A percentile compares a stretch with the other conserved stretches of the same genome.
Evolutionary conservation across 2,113 vertebrate species (phyloP).

Genomic region (Lophotis ruficrista): DNA sequence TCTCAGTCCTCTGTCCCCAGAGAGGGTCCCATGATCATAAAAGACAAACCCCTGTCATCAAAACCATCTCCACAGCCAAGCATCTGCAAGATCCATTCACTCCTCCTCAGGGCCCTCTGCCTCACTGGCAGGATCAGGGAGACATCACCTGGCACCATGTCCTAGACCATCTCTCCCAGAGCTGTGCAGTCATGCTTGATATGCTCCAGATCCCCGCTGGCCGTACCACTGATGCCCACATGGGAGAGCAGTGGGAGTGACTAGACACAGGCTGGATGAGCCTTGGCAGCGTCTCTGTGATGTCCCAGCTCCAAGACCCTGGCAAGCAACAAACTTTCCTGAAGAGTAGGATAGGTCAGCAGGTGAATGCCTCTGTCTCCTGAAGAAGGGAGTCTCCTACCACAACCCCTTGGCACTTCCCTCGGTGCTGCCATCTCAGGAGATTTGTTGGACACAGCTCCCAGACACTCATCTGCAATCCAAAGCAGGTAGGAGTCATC

Average conservation of each 20-base stretch:
- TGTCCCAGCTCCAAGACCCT: not conserved
- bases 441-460: not conserved
- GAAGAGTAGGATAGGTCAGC: not conserved
- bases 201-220: not conserved
- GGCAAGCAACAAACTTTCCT: not conserved
- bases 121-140: not conserved
- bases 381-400: not conserved
- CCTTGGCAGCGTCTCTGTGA: too few relatives aligned
- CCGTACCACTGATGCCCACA: not conserved
- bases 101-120: not conserved
- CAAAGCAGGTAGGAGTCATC: not conserved
- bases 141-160: not conserved
- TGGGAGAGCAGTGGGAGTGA: not conserved
- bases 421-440: not conserved
- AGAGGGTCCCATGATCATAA: not conserved
- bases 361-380: too few relatives aligned
- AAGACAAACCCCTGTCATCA: not conserved
- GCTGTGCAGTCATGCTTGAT: not conserved
- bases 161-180: not conserved
- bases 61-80: not conserved
- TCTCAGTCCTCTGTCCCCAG: not conserved
- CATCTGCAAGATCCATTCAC: not conserved
- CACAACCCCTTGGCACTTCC: not conserved
- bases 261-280: not conserved
- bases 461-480: not conserved